A percentile compares a stretch with the other conserved stretches of the same genome.
These are phyloP conservation scores for Drosophila merina DNA, from an alignment of 2,888 invertebrate species.

Conservation along the genomic window DNA sequence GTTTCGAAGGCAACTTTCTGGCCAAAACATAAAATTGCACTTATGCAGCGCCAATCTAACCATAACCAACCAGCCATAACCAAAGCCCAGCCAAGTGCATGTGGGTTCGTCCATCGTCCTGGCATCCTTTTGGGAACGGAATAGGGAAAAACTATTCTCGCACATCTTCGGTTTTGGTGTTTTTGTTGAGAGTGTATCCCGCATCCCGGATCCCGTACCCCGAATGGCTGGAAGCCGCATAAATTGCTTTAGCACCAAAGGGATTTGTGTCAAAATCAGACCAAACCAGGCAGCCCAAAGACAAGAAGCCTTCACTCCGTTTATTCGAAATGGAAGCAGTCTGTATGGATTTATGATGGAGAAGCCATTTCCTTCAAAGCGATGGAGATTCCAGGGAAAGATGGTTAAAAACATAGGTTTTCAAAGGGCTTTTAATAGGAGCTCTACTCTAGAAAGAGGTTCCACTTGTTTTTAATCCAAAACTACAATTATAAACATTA, in stretches of 20 bases:
- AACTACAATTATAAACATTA: neutral
- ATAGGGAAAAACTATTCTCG: slow-evolving; percentile 35
- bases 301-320: slow-evolving; percentile 52
- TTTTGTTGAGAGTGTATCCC: slow-evolving; percentile 3
- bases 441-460: neutral
- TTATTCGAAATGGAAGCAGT: slow-evolving; percentile 20
- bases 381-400: neutral
- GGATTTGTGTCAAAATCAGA: slow-evolving; percentile 79
- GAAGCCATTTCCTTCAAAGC: slow-evolving; percentile 12
- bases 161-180: slow-evolving; percentile 35
- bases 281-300: slow-evolving; percentile 62
- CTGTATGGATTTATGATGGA: slow-evolving; percentile 25
- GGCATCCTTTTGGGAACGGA: neutral
- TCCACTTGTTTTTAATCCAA: neutral
- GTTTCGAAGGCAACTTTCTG: slow-evolving; percentile 40
- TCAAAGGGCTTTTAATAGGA: neutral
- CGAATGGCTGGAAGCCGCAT: slow-evolving; percentile 65
- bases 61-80: slow-evolving; percentile 62
- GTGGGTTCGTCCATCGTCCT: slow-evolving; percentile 25
- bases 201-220: slow-evolving; percentile 20
- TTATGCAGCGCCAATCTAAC: slow-evolving; percentile 61
- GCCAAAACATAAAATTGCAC: slow-evolving; percentile 74
- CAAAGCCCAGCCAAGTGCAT: slow-evolving; percentile 69
- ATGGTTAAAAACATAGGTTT: too few relatives aligned
- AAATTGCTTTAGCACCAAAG: slow-evolving; percentile 80